These are phyloP conservation scores for Rhamnusium bicolor DNA, from an alignment of 2,888 invertebrate genomes.

Conservation along the genomic window DNA sequence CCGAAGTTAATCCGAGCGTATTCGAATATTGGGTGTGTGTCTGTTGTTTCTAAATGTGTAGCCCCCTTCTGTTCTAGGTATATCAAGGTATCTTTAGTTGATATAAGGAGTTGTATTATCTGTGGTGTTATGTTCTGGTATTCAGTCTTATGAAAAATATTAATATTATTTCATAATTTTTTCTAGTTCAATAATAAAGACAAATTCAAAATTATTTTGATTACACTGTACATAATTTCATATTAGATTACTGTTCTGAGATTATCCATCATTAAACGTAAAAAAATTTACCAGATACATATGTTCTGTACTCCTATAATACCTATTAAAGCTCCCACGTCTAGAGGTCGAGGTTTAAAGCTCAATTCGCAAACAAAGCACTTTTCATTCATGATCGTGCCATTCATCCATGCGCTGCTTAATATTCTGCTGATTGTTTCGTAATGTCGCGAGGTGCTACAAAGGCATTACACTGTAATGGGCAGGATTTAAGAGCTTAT, in stretches of 20 bases:
- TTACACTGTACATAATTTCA: neutral
- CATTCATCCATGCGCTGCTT: slow-evolving; percentile 56
- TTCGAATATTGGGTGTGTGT: too few species aligned
- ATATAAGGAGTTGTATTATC: too few species aligned
- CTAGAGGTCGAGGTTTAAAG: slow-evolving; percentile 30
- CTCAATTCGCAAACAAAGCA: slow-evolving; percentile 50
- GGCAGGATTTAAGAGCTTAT: slow-evolving; percentile 51
- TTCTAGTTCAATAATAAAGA: neutral
- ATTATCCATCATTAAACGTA: neutral
- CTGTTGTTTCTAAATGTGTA: too few species aligned
- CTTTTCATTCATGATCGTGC: slow-evolving; percentile 56
- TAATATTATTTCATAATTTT: too few species aligned
- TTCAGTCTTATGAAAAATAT: too few species aligned
- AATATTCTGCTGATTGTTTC: slow-evolving; percentile 60
- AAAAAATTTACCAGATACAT: neutral
- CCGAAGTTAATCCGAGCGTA: too few species aligned
- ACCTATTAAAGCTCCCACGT: slow-evolving; percentile 42
- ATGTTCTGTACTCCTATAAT: neutral
- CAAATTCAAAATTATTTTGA: neutral
- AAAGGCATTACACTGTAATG: slow-evolving; percentile 52
- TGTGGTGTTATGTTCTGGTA: too few species aligned
- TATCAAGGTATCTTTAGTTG: too few species aligned
- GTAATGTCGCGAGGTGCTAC: slow-evolving; percentile 53
- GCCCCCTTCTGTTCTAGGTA: too few species aligned
- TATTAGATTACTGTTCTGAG: neutral